Evolutionary conservation across 2,113 vertebrate genomes (phyloP).

Genomic region (Spizaetus ornatus): DNA sequence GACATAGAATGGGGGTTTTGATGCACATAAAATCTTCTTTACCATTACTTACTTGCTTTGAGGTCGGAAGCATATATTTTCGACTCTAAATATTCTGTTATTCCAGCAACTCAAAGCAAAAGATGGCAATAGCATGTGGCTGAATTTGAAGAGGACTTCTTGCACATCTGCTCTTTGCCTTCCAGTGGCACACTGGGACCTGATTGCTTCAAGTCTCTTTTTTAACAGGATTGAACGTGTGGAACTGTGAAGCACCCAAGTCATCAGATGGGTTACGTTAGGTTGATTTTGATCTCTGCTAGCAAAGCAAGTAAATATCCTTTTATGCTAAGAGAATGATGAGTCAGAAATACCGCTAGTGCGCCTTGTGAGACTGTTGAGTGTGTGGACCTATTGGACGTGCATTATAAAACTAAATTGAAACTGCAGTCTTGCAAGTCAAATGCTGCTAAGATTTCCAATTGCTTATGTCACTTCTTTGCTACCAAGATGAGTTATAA

Average conservation of each 20-base stretch:
- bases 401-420: background rate
- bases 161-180: background rate
- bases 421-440: background rate
- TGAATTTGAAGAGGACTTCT: background rate
- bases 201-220: background rate
- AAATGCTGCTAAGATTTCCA: background rate
- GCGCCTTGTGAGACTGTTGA: background rate
- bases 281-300: background rate
- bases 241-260: background rate
- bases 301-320: background rate
- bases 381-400: background rate
- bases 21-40: slow-evolving; percentile 57
- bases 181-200: background rate
- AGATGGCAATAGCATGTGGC: background rate
- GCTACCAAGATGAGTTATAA: background rate
- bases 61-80: slow-evolving; percentile 25
- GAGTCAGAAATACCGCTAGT: background rate
- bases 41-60: background rate
- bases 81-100: background rate
- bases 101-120: background rate
- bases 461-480: background rate
- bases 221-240: background rate
- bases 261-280: background rate
- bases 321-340: background rate
- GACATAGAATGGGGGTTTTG: accelerated